Base-by-base conservation (phyloP, 2,113 vertebrate species). In the Apodemus sylvaticus region DNA sequence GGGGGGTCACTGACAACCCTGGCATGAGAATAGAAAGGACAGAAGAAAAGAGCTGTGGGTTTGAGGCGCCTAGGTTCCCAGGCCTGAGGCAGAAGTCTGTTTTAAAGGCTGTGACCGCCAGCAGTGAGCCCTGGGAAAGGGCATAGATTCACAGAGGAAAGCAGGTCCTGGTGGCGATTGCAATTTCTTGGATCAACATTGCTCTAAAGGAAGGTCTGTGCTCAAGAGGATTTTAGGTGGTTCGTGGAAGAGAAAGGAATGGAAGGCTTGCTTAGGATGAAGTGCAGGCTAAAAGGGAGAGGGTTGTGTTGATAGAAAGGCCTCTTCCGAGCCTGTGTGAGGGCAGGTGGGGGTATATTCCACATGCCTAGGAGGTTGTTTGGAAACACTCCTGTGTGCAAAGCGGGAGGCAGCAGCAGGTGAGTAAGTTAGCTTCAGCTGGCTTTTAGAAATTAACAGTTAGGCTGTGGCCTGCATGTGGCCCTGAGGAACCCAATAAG, bases 111-210 rank as follows among this genome's bases (percentile, higher is more conserved):
- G 45, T 86, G 93, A 92, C 77, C 13, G 42, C 81, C 93, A 64
- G 89, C 95, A 74, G 66, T 93, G 89, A 97, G 83, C 89, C 97
- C 95, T 96, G 93, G 93, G 91, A 98, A 96, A 97, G 89, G 91
- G 93, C 89, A 96, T 66, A 82, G 89, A 93, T 34, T 45, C 51
- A 68, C 73, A 68, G 31, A 91, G 89, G 66, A 20, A n/a, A 93
- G 0, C 51, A 94, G 71, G 66, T 66, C 17, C n/a, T 11, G 34
- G 74, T 88, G 74, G 48, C 45, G 45, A 58, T 70, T 86, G 68
- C 74, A 86, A 89, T 91, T 91, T 53, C 74, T 68, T 36, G 19
- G 42, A 76, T 70, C 93, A 86, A 14, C 36, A 71, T 92, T 76
- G 83, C 31, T 64, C 45, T 55, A 86, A 92, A 92, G 87, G 48